Base-by-base conservation (phyloP, 92 coral and sea anemone genomes). In the Parazoanthus atlanticus region DNA sequence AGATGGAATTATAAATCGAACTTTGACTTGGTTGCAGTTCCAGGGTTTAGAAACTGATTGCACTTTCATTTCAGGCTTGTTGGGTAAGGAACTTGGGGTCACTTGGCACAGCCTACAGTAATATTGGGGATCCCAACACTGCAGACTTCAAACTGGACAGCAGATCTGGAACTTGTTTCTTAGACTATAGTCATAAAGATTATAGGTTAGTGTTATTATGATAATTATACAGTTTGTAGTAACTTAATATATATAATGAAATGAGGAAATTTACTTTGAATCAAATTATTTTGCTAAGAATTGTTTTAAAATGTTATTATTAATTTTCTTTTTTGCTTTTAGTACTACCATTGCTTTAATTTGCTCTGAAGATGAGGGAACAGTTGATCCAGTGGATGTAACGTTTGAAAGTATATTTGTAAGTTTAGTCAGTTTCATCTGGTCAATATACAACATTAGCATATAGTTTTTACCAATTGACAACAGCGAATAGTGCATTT, bases 341-440 rank as follows among this genome's bases (percentile, higher is more conserved):
- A 75, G 79, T 26, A 75, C 79, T 75, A 36, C 79, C 30, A 75
- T 75, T 75, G 79, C 79, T 75, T 36, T 75, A 41, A 75, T 75
- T 75, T 75, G 79, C 79, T 16, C 79, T 6, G 79, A 75, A 19
- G 79, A 75, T 7, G 79, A 75, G 11, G 79, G 79, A 75, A 75
- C 25, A n/a, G 79, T 75, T 36, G 79, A 75, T 34, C 79, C 79
- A 19, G 79, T 75, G 46, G 79, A 75, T 21, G 79, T 75, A 36
- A 75, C 52, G 6, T 75, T 75, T 75, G 28, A 41, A 38, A 75
- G 49, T 1, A 75, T 19, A 25, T 75, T 36, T 34, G 79, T 75
- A 75, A 75, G 79, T 52, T 52, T 13, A 16, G 58, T 2, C 25
- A 41, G n/a, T 32, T 21, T 75, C 17, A 38, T 36, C 0, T 75